phyloP scores from a whole-genome alignment of 1,140 invertebrate genomes.

The Trichonephila clavata region DNA sequence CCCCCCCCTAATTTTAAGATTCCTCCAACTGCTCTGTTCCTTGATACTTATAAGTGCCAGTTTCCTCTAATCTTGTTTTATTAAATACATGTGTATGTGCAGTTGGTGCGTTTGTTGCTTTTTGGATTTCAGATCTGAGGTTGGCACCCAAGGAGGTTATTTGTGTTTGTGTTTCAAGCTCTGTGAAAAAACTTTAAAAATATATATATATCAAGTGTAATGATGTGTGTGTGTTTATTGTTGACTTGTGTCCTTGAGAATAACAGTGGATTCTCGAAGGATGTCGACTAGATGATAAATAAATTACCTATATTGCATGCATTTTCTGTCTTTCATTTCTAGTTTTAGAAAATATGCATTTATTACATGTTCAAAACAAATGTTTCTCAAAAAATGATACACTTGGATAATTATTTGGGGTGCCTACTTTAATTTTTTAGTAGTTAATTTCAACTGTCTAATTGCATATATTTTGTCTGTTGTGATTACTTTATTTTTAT shows the following conservation, averaged over 20 bases:
- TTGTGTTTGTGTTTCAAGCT: constrained; percentile 52
- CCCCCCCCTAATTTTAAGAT: neutral
- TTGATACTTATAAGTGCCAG: neutral
- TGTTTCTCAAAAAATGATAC: too few species aligned
- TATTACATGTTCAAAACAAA: too few species aligned
- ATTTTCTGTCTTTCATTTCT: neutral
- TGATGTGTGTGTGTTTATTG: constrained; percentile 45
- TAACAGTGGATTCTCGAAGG: constrained; percentile 40
- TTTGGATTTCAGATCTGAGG: neutral
- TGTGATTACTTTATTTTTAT: too few species aligned
- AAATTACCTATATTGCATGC: constrained; percentile 73
- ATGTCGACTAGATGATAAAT: constrained; percentile 70
- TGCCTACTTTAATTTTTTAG: too few species aligned
- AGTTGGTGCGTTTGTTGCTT: neutral
- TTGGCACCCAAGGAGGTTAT: neutral
- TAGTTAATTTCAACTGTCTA: too few species aligned
- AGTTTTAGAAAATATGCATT: too few species aligned
- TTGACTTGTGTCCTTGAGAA: constrained; percentile 36
- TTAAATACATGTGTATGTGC: neutral
- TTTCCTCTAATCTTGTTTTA: neutral
- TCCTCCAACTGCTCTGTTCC: constrained; percentile 2
- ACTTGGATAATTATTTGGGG: too few species aligned
- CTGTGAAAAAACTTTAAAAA: constrained; percentile 29
- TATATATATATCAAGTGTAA: neutral
- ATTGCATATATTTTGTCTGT: too few species aligned